These are phyloP conservation scores for Aproaerema taeniolella DNA, from an alignment of 2,888 invertebrate genomes.

Conservation along the genomic window DNA sequence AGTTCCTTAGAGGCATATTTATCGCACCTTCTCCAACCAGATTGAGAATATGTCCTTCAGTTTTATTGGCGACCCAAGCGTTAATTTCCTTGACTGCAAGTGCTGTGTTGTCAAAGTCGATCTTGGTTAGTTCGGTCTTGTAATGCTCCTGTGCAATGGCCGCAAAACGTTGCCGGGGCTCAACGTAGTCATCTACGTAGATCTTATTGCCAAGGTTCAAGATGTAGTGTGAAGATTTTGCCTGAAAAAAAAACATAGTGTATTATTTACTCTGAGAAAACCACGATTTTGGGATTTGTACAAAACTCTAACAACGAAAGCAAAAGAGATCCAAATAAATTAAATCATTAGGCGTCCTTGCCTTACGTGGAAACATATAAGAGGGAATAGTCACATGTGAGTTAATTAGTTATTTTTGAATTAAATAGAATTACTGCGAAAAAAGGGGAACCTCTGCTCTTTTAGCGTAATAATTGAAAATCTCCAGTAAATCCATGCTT, in stretches of 20 bases:
- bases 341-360: no score
- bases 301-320: no score
- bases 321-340: no score
- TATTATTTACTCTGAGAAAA: background rate
- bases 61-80: slow-evolving; percentile 86
- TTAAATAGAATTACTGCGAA: no score
- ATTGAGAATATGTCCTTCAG: slow-evolving; percentile 83
- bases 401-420: no score
- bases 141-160: slow-evolving; percentile 80
- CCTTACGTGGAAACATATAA: no score
- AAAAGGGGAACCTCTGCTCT: no score
- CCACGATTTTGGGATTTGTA: background rate
- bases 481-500: no score
- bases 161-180: slow-evolving; percentile 78
- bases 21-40: slow-evolving; percentile 79
- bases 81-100: slow-evolving; percentile 82
- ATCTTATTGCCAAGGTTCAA: slow-evolving; percentile 81
- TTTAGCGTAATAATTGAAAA: no score
- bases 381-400: no score
- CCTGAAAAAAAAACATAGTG: slow-evolving; percentile 30
- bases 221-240: slow-evolving; percentile 65
- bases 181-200: slow-evolving; percentile 75
- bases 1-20: background rate
- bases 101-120: slow-evolving; percentile 79
- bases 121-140: slow-evolving; percentile 78